phyloP scores from a whole-genome alignment of 2,888 invertebrate species.

The Copidosoma aretas region DNA sequence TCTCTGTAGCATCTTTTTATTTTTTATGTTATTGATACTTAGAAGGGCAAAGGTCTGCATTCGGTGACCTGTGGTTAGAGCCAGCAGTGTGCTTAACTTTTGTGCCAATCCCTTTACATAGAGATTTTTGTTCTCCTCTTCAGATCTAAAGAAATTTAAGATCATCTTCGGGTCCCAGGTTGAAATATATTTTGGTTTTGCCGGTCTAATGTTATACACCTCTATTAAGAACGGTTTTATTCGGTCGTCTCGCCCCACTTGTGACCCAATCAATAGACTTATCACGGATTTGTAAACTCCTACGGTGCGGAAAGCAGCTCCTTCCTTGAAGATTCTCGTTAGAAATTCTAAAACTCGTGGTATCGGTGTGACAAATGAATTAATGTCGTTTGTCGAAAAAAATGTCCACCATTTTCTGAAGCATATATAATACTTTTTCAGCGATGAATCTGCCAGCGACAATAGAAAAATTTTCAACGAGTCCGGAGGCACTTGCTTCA shows the following conservation, averaged over 20 bases:
- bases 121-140: slow-evolving; percentile 10
- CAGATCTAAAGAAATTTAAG: slow-evolving; percentile 28
- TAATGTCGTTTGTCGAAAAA: slow-evolving; percentile 13
- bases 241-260: slow-evolving; percentile 35
- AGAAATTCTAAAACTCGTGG: background rate
- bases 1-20: slow-evolving; percentile 18
- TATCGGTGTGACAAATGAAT: background rate
- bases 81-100: slow-evolving; percentile 33
- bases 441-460: slow-evolving; percentile 21
- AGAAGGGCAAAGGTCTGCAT: slow-evolving; percentile 38
- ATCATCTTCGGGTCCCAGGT: slow-evolving; percentile 39
- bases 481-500: slow-evolving; percentile 18
- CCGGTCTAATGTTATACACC: slow-evolving; percentile 27
- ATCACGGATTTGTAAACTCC: slow-evolving; percentile 32
- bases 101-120: slow-evolving; percentile 27
- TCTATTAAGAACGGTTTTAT: slow-evolving; percentile 41
- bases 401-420: slow-evolving; percentile 36
- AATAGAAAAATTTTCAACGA: slow-evolving; percentile 23
- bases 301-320: slow-evolving; percentile 20
- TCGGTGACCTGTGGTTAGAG: slow-evolving; percentile 34
- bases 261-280: slow-evolving; percentile 33
- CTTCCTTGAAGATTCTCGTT: slow-evolving; percentile 2
- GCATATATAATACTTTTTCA: slow-evolving; percentile 30
- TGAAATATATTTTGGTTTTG: slow-evolving; percentile 35
- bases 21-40: slow-evolving; percentile 35